These are phyloP conservation scores for Mola mola DNA, from an alignment of 2,113 vertebrate species.

Conservation along the genomic window DNA sequence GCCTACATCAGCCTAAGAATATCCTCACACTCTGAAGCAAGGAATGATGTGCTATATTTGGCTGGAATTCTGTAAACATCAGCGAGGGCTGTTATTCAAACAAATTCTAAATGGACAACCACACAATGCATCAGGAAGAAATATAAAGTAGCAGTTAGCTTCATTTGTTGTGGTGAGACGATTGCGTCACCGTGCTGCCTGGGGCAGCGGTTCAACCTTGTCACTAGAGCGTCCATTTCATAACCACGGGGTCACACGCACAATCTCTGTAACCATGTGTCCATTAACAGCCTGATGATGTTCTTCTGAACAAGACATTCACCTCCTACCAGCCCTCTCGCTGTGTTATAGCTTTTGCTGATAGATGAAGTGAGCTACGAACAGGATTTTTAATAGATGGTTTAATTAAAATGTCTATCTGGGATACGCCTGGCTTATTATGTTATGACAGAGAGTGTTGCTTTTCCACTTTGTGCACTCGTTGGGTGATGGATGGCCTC, in stretches of 20 bases:
- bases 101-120: too few relatives aligned
- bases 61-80: too few relatives aligned
- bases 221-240: conserved; percentile 6
- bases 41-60: too few relatives aligned
- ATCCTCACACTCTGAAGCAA: too few relatives aligned
- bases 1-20: too few relatives aligned
- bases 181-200: conserved; percentile 9
- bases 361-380: conserved; percentile 19
- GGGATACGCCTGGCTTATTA: conserved; percentile 34
- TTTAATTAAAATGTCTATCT: conserved; percentile 44
- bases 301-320: conserved; percentile 21
- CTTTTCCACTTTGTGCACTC: conserved; percentile 75
- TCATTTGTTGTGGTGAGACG: conserved; percentile 1
- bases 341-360: background rate
- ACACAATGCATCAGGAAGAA: too few relatives aligned
- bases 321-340: conserved; percentile 5
- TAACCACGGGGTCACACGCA: conserved; percentile 6
- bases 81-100: too few relatives aligned
- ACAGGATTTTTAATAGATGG: conserved; percentile 36
- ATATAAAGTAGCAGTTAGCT: conserved; percentile 3
- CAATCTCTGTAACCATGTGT: conserved; percentile 4
- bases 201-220: background rate
- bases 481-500: conserved; percentile 67
- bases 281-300: conserved; percentile 8
- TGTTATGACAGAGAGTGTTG: conserved; percentile 62